Base-by-base conservation (phyloP, 1,140 invertebrate species). In the Hypothenemus hampei region DNA sequence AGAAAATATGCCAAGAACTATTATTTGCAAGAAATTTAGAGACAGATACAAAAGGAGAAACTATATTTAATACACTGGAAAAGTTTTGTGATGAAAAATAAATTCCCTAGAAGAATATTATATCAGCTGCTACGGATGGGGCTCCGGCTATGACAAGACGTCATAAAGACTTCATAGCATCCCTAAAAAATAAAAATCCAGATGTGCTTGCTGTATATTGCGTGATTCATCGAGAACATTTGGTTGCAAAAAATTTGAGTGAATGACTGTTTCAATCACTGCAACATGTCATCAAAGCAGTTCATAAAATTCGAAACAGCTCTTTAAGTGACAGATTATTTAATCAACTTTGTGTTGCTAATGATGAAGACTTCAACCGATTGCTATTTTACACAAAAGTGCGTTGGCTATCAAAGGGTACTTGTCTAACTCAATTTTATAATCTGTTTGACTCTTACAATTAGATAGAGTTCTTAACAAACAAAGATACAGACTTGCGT, bases 331-430 rank as follows among this genome's bases (percentile, higher is more conserved):
- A 56, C 37, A 57, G 63, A 57, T 63, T 70, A 53, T 72, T 72
- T 64, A 18, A 20, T 51, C 57, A 69, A 48, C 55, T 69, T 54
- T 70, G 63, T 57, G 37, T 58, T 40, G 61, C 65, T 59, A 66
- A 72, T 65, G 67, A 70, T 40, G 61, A 68, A 44, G 51, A 72
- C 40, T 71, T 70, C 64, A 55, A 67, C 56, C 61, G 47, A 54
- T 64, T 72, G 54, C 60, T 72, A 20, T 54, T 70, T 46, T 68
- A 70, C 58, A 71, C 62, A 39, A 64, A 70, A 62, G 68, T 49
- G 40, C 46, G 48, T 1, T 58, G 56, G 48, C 37, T 45, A 20
- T 58, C 56, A 19, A 52, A 45, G 52, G 6, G 33, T n/a, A 37
- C 18, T 15, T 57, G 54, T 57, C 33, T 44, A 22, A 20, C 15